Base-by-base conservation (phyloP, 1,140 invertebrate genomes). In the Danaus melanippus region DNA sequence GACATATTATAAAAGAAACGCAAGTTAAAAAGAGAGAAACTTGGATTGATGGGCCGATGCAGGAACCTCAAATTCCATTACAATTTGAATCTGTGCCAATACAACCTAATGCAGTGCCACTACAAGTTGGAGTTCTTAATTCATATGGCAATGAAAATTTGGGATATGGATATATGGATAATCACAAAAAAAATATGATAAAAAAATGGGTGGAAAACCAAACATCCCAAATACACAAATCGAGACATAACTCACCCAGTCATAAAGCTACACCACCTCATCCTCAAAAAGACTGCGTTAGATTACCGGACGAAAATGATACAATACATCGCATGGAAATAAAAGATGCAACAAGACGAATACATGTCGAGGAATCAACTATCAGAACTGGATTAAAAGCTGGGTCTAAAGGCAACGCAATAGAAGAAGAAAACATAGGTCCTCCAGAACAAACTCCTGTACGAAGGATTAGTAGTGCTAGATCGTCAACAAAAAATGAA, bases 201-300 rank as follows among this genome's bases (percentile, higher is more conserved):
- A 89, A 94, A 44, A 93, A 95, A 79, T 97, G 96, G 96, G 95
- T 97, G 0, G 95, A 96, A 86, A 95, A 96, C 74, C 95, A 97
- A 87, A 93, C 93, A 1, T 90, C 91, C 8, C 93, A 95, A 83
- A 93, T 95, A 50, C 91, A 87, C 71, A 88, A 77, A 85, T 89
- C 76, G 0, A 87, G 84, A 66, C 77, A 87, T 47, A 85, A 71
- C 53, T 83, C 81, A 46, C 71, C 86, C 48, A 80, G 87, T 80
- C 66, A 83, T 60, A 77, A 86, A 71, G 47, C 67, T 53, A 79
- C 56, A 75, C 67, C 54, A 60, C 70, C 54, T 74, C 67, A 53
- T 58, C 70, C 52, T 39, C 89, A 89, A 46, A 93, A 91, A 82
- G 91, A 92, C 60, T 58, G 89, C 0, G 88, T 87, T 47, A 93